A percentile compares a stretch with the other conserved stretches of the same genome.
Evolutionary conservation across 2,888 invertebrate species (phyloP).

Genomic region (Axea sp.): DNA sequence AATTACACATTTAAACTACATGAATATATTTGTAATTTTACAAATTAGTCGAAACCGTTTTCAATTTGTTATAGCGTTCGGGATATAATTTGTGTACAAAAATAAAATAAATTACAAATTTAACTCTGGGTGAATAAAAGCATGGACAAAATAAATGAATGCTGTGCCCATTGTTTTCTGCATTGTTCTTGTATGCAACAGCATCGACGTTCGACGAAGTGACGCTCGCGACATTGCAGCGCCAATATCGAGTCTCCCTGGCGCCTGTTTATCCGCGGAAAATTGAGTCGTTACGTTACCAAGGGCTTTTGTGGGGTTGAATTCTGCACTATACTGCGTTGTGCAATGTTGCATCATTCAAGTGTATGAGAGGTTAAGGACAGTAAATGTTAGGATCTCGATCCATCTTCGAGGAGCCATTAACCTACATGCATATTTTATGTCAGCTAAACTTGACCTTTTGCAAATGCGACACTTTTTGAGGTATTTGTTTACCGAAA

Average conservation of each 20-base stretch:
- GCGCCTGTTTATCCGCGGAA: constrained; percentile 33
- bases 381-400: constrained; percentile 6
- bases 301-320: constrained; percentile 19
- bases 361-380: background rate
- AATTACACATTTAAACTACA: too few species aligned
- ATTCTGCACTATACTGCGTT: background rate
- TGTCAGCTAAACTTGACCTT: constrained; percentile 18
- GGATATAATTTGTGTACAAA: too few species aligned
- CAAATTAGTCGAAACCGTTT: too few species aligned
- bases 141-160: too few species aligned
- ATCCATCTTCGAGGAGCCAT: constrained; percentile 14
- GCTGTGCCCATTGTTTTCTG: too few species aligned
- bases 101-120: too few species aligned
- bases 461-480: too few species aligned
- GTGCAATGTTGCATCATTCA: background rate
- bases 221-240: constrained; percentile 23
- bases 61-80: too few species aligned
- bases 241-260: constrained; percentile 42
- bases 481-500: too few species aligned
- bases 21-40: too few species aligned
- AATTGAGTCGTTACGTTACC: constrained; percentile 39
- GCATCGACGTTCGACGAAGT: constrained; percentile 1
- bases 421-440: constrained; percentile 14
- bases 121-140: too few species aligned
- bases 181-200: too few species aligned